A percentile compares a stretch with the other conserved stretches of the same genome.
These are phyloP conservation scores for Scrobipalpa costella DNA, from an alignment of 2,888 invertebrate genomes.

Conservation along the genomic window DNA sequence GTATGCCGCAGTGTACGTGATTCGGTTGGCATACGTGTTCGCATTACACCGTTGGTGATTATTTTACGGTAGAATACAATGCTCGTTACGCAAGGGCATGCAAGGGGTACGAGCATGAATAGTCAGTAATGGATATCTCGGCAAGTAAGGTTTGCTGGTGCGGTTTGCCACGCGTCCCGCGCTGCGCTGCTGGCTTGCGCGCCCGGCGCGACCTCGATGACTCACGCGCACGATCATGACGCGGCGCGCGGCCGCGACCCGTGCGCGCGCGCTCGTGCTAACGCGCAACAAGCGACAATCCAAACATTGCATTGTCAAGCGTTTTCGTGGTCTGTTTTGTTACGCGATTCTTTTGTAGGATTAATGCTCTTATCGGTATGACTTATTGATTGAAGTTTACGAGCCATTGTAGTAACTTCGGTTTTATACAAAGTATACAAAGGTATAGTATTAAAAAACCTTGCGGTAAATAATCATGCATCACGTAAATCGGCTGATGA, in stretches of 20 bases:
- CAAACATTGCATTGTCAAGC: conserved; percentile 5
- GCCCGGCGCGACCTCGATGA: neutral
- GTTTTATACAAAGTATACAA: neutral
- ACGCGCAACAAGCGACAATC: conserved; percentile 1
- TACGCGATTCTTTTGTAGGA: neutral
- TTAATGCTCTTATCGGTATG: neutral
- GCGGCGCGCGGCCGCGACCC: conserved; percentile 13
- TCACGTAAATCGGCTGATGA: no score
- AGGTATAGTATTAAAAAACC: neutral
- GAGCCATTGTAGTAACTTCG: neutral
- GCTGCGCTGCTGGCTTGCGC: no score
- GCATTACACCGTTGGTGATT: neutral
- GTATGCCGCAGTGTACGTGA: neutral
- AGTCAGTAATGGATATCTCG: neutral
- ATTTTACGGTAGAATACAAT: neutral
- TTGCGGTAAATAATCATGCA: neutral
- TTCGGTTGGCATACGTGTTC: conserved; percentile 4
- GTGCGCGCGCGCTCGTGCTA: conserved; percentile 23
- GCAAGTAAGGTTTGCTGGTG: neutral
- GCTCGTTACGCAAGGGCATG: neutral
- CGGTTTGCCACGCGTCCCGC: neutral
- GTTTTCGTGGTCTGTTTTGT: no score
- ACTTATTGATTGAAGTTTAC: no score
- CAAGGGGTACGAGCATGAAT: neutral
- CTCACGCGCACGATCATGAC: conserved; percentile 30